Evolutionary conservation across 2,113 vertebrate genomes (phyloP).

Genomic region (Rhinolophus ferrumequinum): DNA sequence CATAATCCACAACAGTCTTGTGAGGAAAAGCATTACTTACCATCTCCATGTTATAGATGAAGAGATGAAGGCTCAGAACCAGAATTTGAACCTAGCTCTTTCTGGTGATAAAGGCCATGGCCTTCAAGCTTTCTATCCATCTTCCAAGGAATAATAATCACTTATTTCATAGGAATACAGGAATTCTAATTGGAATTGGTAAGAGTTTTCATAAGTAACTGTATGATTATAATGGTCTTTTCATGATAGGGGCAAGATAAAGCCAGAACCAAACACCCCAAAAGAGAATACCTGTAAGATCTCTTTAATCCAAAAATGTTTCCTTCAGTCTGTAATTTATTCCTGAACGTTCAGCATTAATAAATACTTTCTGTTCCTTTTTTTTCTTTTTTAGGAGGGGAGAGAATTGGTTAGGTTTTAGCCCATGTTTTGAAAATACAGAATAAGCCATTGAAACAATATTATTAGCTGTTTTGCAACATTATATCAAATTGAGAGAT

Average conservation of each 20-base stretch:
- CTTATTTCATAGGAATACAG: neutral
- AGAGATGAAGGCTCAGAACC: neutral
- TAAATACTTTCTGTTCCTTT: neutral
- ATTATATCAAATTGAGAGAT: neutral
- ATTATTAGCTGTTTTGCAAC: neutral
- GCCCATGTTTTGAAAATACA: neutral
- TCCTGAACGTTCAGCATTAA: neutral
- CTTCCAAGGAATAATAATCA: neutral
- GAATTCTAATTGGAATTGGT: neutral
- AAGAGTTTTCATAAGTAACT: conserved; percentile 12
- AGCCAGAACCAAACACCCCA: neutral
- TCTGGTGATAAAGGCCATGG: neutral
- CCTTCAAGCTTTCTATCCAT: neutral
- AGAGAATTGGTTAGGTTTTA: neutral
- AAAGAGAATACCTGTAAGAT: neutral
- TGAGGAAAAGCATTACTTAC: neutral
- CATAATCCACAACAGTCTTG: neutral
- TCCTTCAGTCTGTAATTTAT: neutral
- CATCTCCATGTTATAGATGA: neutral
- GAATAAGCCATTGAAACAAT: neutral
- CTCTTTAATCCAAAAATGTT: neutral
- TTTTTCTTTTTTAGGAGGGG: neutral
- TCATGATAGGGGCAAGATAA: neutral
- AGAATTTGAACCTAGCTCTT: neutral
- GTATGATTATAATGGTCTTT: neutral